A percentile compares a stretch with the other conserved stretches of the same genome.
Conservation (phyloP, 2,797 vertebrate genomes). For the Gadopsis marmoratus region DNA sequence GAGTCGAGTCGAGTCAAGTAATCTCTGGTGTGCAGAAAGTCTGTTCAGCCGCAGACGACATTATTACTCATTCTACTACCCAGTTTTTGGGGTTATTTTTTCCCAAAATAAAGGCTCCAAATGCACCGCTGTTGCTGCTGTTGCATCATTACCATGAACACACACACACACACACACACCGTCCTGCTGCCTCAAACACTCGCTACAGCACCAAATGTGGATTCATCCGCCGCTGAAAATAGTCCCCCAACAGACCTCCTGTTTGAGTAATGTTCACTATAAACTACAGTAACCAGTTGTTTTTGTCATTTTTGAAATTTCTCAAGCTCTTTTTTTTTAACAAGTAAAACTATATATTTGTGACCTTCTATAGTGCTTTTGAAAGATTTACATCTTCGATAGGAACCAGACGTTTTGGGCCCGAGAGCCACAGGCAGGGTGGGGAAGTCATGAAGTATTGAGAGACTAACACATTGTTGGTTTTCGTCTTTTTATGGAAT, state of each 20-base stretch:
- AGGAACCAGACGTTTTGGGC: neutral
- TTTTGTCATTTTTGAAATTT: neutral
- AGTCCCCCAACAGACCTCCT: conserved; percentile 28
- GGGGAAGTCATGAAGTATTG: no score
- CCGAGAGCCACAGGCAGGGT: no score
- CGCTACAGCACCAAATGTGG: neutral
- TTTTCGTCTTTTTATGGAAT: neutral
- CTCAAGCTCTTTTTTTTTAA: neutral
- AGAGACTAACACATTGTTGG: neutral
- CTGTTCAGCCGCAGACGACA: conserved; percentile 11
- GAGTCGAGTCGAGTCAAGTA: neutral
- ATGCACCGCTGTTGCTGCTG: conserved; percentile 11
- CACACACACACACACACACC: conserved; percentile 11
- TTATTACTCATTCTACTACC: conserved; percentile 26
- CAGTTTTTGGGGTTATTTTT: neutral
- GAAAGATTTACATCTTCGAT: neutral
- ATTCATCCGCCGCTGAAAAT: conserved; percentile 34
- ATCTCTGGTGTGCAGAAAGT: conserved; percentile 3
- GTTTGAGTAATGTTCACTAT: neutral
- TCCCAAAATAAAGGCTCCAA: conserved; percentile 17
- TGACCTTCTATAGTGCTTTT: neutral
- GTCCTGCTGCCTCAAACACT: conserved; percentile 19
- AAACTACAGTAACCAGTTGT: neutral
- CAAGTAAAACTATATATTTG: neutral
- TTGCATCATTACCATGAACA: neutral